These are phyloP conservation scores for Atherinosoma microstoma DNA, from an alignment of 2,797 vertebrate species.

Conservation along the genomic window DNA sequence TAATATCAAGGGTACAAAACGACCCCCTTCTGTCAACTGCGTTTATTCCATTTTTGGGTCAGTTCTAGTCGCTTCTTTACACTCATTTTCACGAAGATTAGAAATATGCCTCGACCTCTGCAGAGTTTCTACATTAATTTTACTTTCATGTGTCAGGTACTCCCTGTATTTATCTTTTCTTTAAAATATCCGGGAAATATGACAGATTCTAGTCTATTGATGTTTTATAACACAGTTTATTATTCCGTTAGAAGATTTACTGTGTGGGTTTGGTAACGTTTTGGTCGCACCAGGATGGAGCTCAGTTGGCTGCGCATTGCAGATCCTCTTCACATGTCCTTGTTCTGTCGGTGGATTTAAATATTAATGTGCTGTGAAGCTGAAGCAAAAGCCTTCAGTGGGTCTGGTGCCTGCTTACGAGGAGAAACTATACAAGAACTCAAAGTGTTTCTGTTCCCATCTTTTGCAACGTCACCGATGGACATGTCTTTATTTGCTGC, in stretches of 20 bases:
- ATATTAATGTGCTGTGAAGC: constrained; percentile 57
- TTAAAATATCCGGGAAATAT: neutral
- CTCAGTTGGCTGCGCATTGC: constrained; percentile 80
- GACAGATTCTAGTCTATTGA: neutral
- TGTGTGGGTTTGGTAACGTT: constrained; percentile 43
- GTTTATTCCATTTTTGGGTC: constrained; percentile 56
- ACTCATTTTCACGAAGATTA: neutral
- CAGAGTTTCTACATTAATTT: constrained; percentile 20
- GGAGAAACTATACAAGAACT: constrained; percentile 17
- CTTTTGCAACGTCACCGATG: constrained; percentile 49
- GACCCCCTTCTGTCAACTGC: constrained; percentile 58
- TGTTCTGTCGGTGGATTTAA: constrained; percentile 61
- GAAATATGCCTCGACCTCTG: constrained; percentile 1
- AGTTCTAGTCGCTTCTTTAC: constrained; percentile 7
- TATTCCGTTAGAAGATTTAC: constrained; percentile 24
- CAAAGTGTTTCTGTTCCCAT: constrained; percentile 54
- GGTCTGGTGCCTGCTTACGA: constrained; percentile 21
- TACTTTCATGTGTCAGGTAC: constrained; percentile 8
- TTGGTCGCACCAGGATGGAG: constrained; percentile 47
- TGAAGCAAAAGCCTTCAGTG: constrained; percentile 14
- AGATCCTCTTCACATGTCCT: constrained; percentile 71
- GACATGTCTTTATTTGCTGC: constrained; percentile 69
- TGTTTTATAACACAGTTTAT: constrained; percentile 8
- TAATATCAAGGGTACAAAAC: constrained; percentile 49
- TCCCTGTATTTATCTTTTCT: constrained; percentile 1